A percentile compares a stretch with the other conserved stretches of the same genome.
Conservation (phyloP, 2,888 invertebrate genomes). For the Cheilosia scutellata region DNA sequence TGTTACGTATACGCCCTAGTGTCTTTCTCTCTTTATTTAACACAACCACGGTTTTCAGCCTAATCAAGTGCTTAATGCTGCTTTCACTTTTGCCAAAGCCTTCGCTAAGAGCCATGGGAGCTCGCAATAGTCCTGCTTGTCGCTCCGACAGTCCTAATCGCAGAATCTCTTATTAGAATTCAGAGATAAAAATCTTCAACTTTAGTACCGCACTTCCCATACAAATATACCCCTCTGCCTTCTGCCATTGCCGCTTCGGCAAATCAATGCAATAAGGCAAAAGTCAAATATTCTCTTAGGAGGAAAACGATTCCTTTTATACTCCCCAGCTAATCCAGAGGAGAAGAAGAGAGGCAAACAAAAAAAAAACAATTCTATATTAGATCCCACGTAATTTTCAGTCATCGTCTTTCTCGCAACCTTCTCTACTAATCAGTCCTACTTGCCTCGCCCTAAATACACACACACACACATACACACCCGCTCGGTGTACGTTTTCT, state of each 20-base stretch:
- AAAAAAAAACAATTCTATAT: conserved; percentile 10
- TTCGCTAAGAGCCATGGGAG: background rate
- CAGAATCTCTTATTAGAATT: background rate
- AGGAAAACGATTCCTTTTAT: conserved; percentile 24
- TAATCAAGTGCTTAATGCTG: background rate
- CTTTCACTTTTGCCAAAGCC: background rate
- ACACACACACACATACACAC: too few relatives aligned
- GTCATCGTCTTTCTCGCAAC: background rate
- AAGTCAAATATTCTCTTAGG: conserved; percentile 53
- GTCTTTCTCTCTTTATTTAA: too few relatives aligned
- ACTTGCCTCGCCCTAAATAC: background rate
- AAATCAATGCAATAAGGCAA: conserved; percentile 66
- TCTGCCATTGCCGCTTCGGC: background rate
- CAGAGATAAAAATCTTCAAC: background rate
- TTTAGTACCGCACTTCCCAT: background rate
- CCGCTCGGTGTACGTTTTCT: too few relatives aligned
- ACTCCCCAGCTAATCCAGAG: background rate
- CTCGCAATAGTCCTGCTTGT: background rate
- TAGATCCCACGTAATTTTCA: conserved; percentile 10
- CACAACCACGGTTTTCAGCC: background rate
- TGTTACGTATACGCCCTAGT: conserved; percentile 20
- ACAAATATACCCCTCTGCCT: background rate
- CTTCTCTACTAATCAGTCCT: background rate
- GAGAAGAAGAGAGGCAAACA: conserved; percentile 1
- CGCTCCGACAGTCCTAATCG: background rate